Base-by-base conservation (phyloP, 2,113 vertebrate genomes). In the Trachemys scripta region DNA sequence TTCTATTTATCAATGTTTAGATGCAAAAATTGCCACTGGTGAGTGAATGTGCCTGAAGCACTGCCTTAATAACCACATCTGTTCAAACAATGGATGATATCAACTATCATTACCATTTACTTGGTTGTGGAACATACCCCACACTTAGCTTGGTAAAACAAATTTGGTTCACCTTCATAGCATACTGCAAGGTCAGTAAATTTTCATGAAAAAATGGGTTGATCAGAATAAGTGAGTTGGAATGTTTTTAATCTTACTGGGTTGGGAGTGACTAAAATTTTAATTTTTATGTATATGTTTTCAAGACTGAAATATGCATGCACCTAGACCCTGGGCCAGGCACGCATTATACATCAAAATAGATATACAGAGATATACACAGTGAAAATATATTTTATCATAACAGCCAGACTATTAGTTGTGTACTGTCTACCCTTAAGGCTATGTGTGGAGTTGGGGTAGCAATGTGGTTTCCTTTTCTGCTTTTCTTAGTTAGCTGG, bases 11-110 rank as follows among this genome's bases (percentile, higher is more conserved):
- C 51, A n/a, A 78, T 94, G 94, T 94, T 92, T 93, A 79, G 65
- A 93, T 3, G 2, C 72, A 82, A 80, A 92, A 31, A 45, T 54
- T 94, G 79, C 53, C 92, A 90, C 80, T 35, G 94, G 91, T 4
- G 22, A 91, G 93, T 47, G 12, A 93, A 75, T 25, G n/a, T 90
- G 93, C 90, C 96, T 88, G 35, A 94, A 96, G 89, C 72, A 88
- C 89, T 95, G 72, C n/a, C 82, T 90, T 89, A 90, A 82, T 72
- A 88, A 86, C 56, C 50, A 84, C 53, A 83, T 51, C 93, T 54
- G 92, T 57, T 35, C 89, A 95, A 95, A 97, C 72, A 65, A 84
- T 88, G 59, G 80, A 78, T 31, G 69, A 92, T 93, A 95, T 62
- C 57, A 87, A 88, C 87, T 87, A 93, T 80, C 50, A 65, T 85